Percentiles rank a stretch among this genome's conserved stretches.
These are phyloP conservation scores for Periophthalmus magnuspinnatus DNA, from an alignment of 2,797 vertebrate species.

Conservation along the genomic window DNA sequence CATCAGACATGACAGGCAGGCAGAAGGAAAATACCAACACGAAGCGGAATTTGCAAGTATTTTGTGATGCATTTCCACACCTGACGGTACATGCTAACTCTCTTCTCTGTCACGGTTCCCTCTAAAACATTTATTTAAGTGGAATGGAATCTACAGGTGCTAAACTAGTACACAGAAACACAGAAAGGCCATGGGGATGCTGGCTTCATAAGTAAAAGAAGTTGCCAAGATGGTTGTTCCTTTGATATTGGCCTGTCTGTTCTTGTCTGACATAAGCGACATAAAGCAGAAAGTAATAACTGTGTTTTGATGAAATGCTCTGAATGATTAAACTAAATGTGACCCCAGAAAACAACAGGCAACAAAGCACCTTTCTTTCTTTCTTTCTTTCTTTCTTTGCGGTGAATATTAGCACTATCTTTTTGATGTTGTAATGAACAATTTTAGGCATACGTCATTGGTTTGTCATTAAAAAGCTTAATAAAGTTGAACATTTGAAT, in stretches of 20 bases:
- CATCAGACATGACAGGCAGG: conserved; percentile 14
- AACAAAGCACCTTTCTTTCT: not conserved
- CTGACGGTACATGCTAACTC: not conserved
- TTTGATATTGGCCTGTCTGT: not conserved
- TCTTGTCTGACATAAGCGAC: not conserved
- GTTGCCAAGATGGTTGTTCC: not conserved
- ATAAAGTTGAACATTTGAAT: too few species aligned
- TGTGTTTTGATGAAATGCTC: not conserved
- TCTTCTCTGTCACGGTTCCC: not conserved
- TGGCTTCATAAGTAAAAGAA: not conserved
- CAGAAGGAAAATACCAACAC: conserved; percentile 1
- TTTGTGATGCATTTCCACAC: not conserved
- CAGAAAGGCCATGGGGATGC: not conserved
- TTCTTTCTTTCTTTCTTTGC: too few species aligned
- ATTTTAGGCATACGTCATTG: too few species aligned
- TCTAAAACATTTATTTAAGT: not conserved
- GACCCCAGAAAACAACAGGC: not conserved
- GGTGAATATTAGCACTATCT: too few species aligned
- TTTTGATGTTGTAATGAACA: too few species aligned
- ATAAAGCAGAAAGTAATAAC: not conserved
- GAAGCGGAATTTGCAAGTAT: conserved; percentile 8
- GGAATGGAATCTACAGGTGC: not conserved
- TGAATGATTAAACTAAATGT: not conserved
- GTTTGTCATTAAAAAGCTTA: too few species aligned
- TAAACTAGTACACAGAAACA: conserved; percentile 1